These are phyloP conservation scores for Geococcyx californianus DNA, from an alignment of 2,113 vertebrate genomes.

Conservation along the genomic window DNA sequence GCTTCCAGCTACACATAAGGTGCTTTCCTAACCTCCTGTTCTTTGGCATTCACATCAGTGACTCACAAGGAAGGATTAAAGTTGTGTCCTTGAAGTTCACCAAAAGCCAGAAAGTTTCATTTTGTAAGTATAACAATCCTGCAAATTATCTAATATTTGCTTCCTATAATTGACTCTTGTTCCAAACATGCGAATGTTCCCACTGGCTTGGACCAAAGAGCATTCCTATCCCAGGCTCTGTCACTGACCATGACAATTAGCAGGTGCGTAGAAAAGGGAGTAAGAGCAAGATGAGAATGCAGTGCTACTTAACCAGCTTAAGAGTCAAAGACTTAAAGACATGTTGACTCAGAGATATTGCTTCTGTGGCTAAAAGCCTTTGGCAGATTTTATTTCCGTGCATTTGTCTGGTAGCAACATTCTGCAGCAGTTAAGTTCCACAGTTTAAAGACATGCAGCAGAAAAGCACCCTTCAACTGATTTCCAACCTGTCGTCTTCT, in stretches of 20 bases:
- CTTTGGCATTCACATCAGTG: neutral
- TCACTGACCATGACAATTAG: neutral
- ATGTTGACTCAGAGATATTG: neutral
- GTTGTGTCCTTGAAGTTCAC: neutral
- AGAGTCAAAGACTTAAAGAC: neutral
- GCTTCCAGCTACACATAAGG: neutral
- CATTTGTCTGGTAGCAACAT: neutral
- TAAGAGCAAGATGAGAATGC: neutral
- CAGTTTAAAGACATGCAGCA: neutral
- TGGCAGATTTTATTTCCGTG: neutral
- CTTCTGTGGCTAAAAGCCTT: neutral
- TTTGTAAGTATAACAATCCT: neutral
- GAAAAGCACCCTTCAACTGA: neutral
- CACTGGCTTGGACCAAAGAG: neutral
- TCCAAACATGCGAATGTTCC: neutral
- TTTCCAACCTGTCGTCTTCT: neutral
- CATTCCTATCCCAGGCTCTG: neutral
- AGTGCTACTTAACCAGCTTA: neutral
- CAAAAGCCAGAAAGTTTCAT: neutral
- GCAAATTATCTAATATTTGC: neutral
- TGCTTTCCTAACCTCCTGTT: conserved; percentile 19
- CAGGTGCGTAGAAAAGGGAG: neutral
- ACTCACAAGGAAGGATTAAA: conserved; percentile 38
- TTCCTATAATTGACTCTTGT: neutral
- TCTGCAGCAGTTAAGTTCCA: neutral